phyloP scores from a whole-genome alignment of 2,888 invertebrate species.

The Achlya flavicornis region DNA sequence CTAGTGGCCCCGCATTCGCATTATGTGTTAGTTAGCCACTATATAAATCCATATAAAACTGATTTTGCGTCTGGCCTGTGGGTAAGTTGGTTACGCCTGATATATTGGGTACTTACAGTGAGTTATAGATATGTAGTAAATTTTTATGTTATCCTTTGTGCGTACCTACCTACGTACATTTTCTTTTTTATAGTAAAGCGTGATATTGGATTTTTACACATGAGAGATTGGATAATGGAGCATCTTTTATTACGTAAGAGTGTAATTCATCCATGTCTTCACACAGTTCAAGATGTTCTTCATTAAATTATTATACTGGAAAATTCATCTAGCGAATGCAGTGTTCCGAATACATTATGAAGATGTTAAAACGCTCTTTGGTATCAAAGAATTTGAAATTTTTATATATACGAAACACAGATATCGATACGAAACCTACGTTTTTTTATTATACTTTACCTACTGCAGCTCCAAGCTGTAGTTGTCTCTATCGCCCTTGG shows the following conservation, averaged over 20 bases:
- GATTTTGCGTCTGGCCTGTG: slow-evolving; percentile 36
- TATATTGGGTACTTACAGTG: slow-evolving; percentile 19
- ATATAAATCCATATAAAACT: slow-evolving; percentile 53
- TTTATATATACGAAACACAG: no score
- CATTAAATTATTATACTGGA: neutral
- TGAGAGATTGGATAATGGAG: slow-evolving; percentile 5
- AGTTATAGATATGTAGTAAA: slow-evolving; percentile 21
- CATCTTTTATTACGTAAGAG: neutral
- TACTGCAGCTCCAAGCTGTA: no score
- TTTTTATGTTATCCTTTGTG: slow-evolving; percentile 8
- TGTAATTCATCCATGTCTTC: neutral
- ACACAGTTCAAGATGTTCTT: neutral
- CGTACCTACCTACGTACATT: neutral
- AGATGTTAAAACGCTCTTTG: no score
- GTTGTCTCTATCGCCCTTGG: no score
- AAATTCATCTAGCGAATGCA: neutral
- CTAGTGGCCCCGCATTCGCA: slow-evolving; percentile 41
- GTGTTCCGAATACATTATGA: no score
- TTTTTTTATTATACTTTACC: no score
- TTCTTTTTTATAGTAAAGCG: slow-evolving; percentile 7
- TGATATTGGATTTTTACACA: slow-evolving; percentile 8
- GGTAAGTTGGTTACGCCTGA: slow-evolving; percentile 27
- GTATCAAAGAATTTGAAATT: no score
- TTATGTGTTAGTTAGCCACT: slow-evolving; percentile 52
- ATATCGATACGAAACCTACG: no score